phyloP scores from a whole-genome alignment of 2,113 vertebrate species.

The Patagioenas fasciata region DNA sequence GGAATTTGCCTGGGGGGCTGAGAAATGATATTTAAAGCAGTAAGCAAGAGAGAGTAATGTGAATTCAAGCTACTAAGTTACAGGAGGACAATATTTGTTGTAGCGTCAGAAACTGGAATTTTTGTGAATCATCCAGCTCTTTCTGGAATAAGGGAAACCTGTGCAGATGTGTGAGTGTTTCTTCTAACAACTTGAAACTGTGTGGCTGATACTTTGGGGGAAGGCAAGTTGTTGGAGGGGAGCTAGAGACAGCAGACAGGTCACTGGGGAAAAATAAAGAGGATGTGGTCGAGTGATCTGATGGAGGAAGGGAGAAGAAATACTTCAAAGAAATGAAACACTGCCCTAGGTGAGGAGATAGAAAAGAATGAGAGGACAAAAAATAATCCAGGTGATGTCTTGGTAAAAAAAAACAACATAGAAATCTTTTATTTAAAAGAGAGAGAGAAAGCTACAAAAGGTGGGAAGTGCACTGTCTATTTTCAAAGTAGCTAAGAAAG shows the following conservation, averaged over 20 bases:
- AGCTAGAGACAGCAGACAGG: background rate
- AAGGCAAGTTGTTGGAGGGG: background rate
- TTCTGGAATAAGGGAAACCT: background rate
- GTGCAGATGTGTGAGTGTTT: background rate
- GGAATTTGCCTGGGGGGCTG: background rate
- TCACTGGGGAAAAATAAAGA: background rate
- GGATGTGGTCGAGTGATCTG: background rate
- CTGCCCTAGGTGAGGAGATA: background rate
- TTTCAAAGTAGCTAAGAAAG: constrained; percentile 15
- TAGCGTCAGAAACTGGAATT: background rate
- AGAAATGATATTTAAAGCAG: background rate
- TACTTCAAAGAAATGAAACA: background rate
- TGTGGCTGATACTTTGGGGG: background rate
- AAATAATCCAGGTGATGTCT: background rate
- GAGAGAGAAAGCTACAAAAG: background rate
- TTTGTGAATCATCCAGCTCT: background rate
- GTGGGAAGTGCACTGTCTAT: constrained; percentile 4
- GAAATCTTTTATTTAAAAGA: background rate
- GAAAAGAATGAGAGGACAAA: background rate
- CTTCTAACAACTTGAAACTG: background rate
- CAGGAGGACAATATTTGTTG: background rate
- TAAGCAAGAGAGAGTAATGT: background rate
- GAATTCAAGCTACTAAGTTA: background rate
- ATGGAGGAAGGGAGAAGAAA: background rate
- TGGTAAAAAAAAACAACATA: background rate